Evolutionary conservation across 2,888 invertebrate genomes (phyloP), one percentile per base, ranked within the genome.

Genomic region (Eudasyphora cyanicolor): DNA sequence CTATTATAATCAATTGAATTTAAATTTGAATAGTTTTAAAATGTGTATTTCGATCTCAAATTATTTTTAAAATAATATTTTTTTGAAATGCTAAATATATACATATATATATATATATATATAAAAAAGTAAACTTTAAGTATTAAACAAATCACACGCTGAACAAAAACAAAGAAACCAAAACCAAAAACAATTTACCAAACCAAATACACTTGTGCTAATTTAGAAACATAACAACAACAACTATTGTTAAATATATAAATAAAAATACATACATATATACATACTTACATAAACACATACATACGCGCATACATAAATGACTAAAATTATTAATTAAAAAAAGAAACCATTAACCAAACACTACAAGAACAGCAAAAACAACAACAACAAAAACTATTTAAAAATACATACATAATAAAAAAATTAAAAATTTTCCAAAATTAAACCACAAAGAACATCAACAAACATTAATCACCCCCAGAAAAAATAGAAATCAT

Each of bases 221-320:
- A 79, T 82, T 82, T 85, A 86, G 64, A 73, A 69, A 76, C 76
- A 74, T n/a, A 80, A 80, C 57, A 60, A 51, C 45, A 27, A 21
- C 35, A 54, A 81, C 85, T 86, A 89, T 86, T 86, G 87, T 85
- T 87, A 85, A 82, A 86, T 85, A 79, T 29, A 73, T 42, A 84
- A 69, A 76, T 79, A 75, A 62, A 57, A 35, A 80, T 73, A 45
- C 38, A 19, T 75, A 24, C 38, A 57, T 76, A 60, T 12, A 67
- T 73, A 70, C 35, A 76, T 29, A 80, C 70, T 54, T 54, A 77
- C 29, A 14, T 67, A 51, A 62, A 74, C 51, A 54, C 69, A 60
- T 21, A 67, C 60, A 64, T 24, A 74, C 51, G 78, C 45, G 60
- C 49, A 32, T 73, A 67, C 57, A 69, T 75, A 32, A 6, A 64